phyloP scores from a whole-genome alignment of 2,888 invertebrate genomes.

The Lymantria dispar region DNA sequence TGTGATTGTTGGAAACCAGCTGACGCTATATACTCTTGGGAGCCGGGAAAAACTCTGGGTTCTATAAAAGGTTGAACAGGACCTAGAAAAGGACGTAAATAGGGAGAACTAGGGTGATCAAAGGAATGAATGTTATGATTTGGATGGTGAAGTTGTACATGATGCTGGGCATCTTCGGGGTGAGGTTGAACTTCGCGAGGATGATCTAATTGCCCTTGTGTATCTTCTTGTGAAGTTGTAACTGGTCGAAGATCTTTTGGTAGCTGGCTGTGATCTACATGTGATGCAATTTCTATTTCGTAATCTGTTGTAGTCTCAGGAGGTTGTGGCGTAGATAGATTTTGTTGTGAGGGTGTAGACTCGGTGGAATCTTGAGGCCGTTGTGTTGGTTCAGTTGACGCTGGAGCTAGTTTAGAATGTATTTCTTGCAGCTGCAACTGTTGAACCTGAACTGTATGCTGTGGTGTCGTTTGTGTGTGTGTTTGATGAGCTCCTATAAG shows the following conservation, averaged over 20 bases:
- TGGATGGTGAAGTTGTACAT: background rate
- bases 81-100: background rate
- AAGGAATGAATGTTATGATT: conserved; percentile 1
- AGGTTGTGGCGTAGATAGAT: conserved; percentile 1
- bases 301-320: conserved; percentile 3
- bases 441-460: conserved; percentile 2
- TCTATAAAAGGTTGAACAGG: conserved; percentile 2
- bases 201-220: background rate
- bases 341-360: background rate
- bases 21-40: conserved; percentile 23
- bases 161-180: background rate
- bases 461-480: background rate
- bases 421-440: conserved; percentile 5
- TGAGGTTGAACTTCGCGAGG: background rate
- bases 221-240: background rate
- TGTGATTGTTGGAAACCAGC: conserved; percentile 19
- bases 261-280: conserved; percentile 7
- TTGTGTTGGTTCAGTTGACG: background rate
- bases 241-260: conserved; percentile 11
- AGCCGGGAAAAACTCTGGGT: conserved; percentile 10
- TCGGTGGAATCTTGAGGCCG: background rate
- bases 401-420: conserved; percentile 1
- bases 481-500: background rate
- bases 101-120: conserved; percentile 1
- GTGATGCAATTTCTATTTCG: conserved; percentile 10